These are phyloP conservation scores for Hyppa rectilinea DNA, from an alignment of 2,888 invertebrate genomes.

Conservation along the genomic window DNA sequence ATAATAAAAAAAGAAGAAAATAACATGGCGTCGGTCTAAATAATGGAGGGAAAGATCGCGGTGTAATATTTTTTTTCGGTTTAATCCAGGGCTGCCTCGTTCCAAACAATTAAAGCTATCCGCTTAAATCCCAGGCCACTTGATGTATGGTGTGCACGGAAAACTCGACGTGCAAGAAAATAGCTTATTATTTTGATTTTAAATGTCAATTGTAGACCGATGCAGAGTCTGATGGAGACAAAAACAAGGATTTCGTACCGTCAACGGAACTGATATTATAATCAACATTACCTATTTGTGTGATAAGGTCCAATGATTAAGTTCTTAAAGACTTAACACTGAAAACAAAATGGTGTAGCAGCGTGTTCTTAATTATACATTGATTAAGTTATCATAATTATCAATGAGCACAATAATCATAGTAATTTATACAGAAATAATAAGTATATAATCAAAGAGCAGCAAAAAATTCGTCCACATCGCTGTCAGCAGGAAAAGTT, in stretches of 20 bases:
- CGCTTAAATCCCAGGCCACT: constrained; percentile 78
- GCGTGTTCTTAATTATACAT: background rate
- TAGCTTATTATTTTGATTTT: constrained; percentile 51
- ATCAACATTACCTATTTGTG: background rate
- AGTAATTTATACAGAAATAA: no score
- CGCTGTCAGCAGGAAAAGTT: no score
- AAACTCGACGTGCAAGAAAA: constrained; percentile 64
- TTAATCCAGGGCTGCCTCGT: constrained; percentile 78
- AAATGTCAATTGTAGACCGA: constrained; percentile 9
- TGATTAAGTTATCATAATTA: no score
- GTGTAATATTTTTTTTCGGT: constrained; percentile 65
- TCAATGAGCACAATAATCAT: no score
- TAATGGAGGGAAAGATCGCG: constrained; percentile 65
- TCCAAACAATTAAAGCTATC: constrained; percentile 87
- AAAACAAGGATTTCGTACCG: background rate
- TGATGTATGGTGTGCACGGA: constrained; percentile 73
- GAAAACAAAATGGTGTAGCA: background rate
- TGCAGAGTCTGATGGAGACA: background rate
- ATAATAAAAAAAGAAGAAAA: constrained; percentile 47
- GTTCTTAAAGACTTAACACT: background rate
- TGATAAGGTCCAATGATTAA: background rate
- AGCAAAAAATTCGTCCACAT: no score
- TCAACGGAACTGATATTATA: background rate
- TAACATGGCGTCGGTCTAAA: constrained; percentile 56
- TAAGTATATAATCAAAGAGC: no score